Percentiles rank a stretch among this genome's conserved stretches.
These are phyloP conservation scores for Microcebus tavaratra DNA, from an alignment of 2,113 vertebrate genomes.

Conservation along the genomic window DNA sequence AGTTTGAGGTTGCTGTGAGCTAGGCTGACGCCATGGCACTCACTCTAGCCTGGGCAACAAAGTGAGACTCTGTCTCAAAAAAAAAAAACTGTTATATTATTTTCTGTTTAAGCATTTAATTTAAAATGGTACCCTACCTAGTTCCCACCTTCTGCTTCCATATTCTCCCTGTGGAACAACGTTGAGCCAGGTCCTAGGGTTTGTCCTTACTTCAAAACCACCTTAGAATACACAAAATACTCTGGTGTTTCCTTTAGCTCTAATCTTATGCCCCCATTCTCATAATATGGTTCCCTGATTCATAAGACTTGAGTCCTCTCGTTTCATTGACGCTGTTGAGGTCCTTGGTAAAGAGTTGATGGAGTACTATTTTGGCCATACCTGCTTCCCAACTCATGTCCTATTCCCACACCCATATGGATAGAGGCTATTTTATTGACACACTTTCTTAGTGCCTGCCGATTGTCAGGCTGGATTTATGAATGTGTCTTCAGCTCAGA, in stretches of 20 bases:
- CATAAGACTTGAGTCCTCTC: not conserved
- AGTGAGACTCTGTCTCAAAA: too few species aligned
- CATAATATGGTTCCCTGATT: not conserved
- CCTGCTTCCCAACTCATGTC: not conserved
- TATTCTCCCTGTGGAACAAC: not conserved
- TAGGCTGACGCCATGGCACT: too few species aligned
- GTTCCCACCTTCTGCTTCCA: not conserved
- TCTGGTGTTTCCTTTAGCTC: not conserved
- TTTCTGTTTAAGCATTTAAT: slow-evolving; percentile 37
- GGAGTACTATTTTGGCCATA: not conserved
- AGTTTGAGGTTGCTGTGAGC: too few species aligned
- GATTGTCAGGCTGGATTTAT: not conserved
- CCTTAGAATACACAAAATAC: not conserved
- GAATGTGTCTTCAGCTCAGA: not conserved
- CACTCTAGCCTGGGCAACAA: too few species aligned
- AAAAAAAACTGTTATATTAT: not conserved
- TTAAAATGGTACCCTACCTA: not conserved
- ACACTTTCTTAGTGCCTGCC: not conserved
- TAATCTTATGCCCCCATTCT: not conserved
- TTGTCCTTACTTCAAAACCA: not conserved
- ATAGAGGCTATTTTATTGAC: not conserved
- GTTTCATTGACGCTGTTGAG: not conserved
- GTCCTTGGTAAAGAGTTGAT: not conserved
- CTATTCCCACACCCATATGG: not conserved
- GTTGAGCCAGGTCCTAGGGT: not conserved